Evolutionary conservation across 2,797 vertebrate genomes (phyloP), one percentile per base, ranked within the genome.

Genomic region (Bucorvus abyssinicus): DNA sequence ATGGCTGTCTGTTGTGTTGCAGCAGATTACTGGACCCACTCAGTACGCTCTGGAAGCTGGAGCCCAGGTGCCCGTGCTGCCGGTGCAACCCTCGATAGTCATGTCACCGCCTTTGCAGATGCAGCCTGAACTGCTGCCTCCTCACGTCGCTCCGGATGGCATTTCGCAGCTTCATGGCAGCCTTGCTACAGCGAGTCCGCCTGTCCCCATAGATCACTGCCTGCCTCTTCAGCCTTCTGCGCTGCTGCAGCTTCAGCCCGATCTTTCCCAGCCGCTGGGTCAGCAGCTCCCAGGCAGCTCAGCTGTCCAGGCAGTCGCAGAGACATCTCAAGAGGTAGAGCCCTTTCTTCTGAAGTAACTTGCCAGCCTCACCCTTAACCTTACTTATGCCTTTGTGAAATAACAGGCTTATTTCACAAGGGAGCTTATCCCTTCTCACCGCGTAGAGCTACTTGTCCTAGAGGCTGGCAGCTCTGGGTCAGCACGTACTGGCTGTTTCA

Each of bases 251-350:
- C 79, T 96, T 7, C 97, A 96, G 32, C 89, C 97, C 12, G 95
- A 96, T 38, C 89, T 94, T 60, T 75, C 97, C 5, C 97, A 97
- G 49, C 89, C 96, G 1, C 63, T 96, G 38, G 96, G 86, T 52
- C 96, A 96, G 50, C 96, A 97, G 74, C 61, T 90, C 15, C 40
- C 96, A 27, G 75, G 92, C 34, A 90, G 95, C 90, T 95, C 97
- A 3, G 63, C 96, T 14, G 82, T 95, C 68, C 95, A 92, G 36
- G 78, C 97, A 45, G 93, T 76, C 1, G 9, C 95, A 89, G 98
- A 98, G 65, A 73, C 95, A 8, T 94, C 94, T 61, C 97, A 97
- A 92, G 98, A 98, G 97, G 98, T 98, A 97, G 89, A 94, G 93
- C 87, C 2, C 3, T 69, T 92, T 90, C 36, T 68, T 70, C 63